phyloP scores from a whole-genome alignment of 1,140 invertebrate genomes.

The Bombus picipes region DNA sequence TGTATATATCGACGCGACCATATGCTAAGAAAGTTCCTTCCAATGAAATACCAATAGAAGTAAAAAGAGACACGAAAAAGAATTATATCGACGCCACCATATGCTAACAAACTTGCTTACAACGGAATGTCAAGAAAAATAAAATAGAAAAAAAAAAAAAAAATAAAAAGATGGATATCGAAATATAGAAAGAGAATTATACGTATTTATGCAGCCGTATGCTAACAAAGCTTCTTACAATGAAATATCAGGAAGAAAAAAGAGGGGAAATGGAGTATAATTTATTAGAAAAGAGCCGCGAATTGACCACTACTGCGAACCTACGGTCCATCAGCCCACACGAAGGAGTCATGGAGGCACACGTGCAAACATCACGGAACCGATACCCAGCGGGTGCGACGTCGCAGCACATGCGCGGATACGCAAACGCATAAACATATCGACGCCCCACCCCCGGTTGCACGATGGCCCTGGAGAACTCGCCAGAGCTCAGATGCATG shows the following conservation, averaged over 20 bases:
- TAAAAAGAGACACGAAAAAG: not conserved
- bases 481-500: conserved; percentile 65
- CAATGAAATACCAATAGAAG: not conserved
- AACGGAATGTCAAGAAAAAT: not conserved
- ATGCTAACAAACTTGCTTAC: not conserved
- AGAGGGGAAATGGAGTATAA: no score
- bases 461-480: conserved; percentile 30
- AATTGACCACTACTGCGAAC: conserved; percentile 25
- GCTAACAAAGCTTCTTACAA: not conserved
- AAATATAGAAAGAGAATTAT: not conserved
- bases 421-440: conserved; percentile 78
- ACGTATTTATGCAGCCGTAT: not conserved
- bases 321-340: conserved; percentile 13
- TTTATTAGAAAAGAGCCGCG: not conserved
- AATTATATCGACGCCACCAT: not conserved
- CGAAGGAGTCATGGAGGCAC: not conserved
- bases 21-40: not conserved
- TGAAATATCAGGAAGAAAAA: not conserved
- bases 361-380: conserved; percentile 68
- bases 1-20: no score
- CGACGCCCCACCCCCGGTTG: conserved; percentile 21
- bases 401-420: conserved; percentile 70
- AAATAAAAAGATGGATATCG: not conserved
- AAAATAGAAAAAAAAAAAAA: not conserved
- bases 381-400: conserved; percentile 68